Conservation (phyloP, 2,888 invertebrate genomes). For the Tenthredo scrophulariae region DNA sequence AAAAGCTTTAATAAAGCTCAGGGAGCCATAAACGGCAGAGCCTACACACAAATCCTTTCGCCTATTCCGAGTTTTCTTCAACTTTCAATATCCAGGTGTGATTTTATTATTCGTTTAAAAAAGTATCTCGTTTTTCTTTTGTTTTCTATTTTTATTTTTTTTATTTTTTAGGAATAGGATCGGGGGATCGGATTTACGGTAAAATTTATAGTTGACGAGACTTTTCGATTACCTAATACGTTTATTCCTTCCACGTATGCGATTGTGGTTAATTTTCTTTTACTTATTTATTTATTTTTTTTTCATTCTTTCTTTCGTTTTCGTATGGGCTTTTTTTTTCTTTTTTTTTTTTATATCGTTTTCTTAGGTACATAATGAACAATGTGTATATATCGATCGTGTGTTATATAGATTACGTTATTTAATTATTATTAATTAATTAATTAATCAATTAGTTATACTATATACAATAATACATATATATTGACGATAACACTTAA, state of each 20-base stretch:
- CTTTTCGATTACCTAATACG: not conserved
- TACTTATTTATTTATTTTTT: not conserved
- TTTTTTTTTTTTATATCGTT: not conserved
- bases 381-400: not conserved
- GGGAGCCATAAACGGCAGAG: slow-evolving; percentile 2
- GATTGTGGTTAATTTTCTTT: not conserved
- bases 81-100: slow-evolving; percentile 26
- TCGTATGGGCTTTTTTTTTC: not conserved
- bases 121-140: not conserved
- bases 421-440: not conserved
- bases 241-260: slow-evolving; percentile 5
- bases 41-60: slow-evolving; percentile 10
- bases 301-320: not conserved
- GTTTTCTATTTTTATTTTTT: not conserved
- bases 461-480: slow-evolving; percentile 55
- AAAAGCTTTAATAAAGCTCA: slow-evolving; percentile 25
- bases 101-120: not conserved
- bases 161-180: not conserved
- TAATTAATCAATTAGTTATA: slow-evolving; percentile 9
- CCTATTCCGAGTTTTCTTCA: slow-evolving; percentile 24
- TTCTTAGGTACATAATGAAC: slow-evolving; percentile 38
- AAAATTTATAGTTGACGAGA: not conserved
- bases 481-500: slow-evolving; percentile 69
- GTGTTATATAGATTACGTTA: not conserved
- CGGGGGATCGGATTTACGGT: not conserved